These are phyloP conservation scores for Microplitis deprimator DNA, from an alignment of 2,888 invertebrate genomes.

Conservation along the genomic window DNA sequence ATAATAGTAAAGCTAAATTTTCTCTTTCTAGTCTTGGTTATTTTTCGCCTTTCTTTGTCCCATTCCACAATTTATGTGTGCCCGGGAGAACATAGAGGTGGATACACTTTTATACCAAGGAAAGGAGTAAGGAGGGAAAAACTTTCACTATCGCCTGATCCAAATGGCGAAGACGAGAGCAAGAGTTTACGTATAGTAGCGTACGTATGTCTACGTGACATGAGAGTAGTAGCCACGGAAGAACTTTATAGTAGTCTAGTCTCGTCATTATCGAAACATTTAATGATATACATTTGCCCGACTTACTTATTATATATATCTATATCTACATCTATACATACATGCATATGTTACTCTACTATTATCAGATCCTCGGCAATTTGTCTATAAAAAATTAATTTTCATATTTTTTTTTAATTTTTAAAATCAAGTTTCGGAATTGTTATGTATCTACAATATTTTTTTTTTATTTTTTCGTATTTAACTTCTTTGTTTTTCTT, in stretches of 20 bases:
- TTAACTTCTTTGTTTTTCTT: slow-evolving; percentile 7
- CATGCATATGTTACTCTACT: background rate
- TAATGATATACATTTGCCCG: background rate
- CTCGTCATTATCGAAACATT: background rate
- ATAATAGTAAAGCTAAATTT: background rate
- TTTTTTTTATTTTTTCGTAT: slow-evolving; percentile 16
- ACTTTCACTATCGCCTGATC: slow-evolving; percentile 69
- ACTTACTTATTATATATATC: background rate
- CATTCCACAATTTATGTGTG: slow-evolving; percentile 55
- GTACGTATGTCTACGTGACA: slow-evolving; percentile 5
- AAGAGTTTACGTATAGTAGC: slow-evolving; percentile 43
- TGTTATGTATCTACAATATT: background rate
- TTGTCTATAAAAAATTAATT: too few relatives aligned
- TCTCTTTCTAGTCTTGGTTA: slow-evolving; percentile 45
- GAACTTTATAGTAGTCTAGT: background rate
- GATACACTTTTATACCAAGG: background rate
- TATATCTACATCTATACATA: background rate
- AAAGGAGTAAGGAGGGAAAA: slow-evolving; percentile 35
- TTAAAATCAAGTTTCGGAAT: slow-evolving; percentile 32
- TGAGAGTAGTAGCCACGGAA: slow-evolving; percentile 6
- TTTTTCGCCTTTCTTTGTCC: slow-evolving; percentile 66
- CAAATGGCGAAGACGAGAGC: slow-evolving; percentile 55
- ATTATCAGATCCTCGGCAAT: background rate
- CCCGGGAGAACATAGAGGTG: background rate
- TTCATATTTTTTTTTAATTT: too few relatives aligned